Evolutionary conservation across 2,888 invertebrate species (phyloP).

Genomic region (Congeria kusceri): DNA sequence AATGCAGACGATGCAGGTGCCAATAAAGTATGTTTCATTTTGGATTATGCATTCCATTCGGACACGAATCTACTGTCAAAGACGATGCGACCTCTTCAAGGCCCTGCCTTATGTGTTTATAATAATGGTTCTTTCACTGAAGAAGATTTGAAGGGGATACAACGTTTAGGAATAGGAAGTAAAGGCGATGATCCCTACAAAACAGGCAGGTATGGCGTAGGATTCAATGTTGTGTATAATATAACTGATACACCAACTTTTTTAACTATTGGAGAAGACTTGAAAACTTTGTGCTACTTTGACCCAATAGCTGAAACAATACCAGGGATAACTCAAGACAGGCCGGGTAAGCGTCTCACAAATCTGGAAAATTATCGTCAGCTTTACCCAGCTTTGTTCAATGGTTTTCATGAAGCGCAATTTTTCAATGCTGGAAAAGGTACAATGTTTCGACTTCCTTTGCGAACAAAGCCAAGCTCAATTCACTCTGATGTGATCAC

Average conservation of each 20-base stretch:
- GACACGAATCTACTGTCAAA: constrained; percentile 11
- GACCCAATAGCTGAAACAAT: constrained; percentile 80
- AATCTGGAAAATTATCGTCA: constrained; percentile 40
- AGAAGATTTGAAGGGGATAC: constrained; percentile 71
- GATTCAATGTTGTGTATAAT: constrained; percentile 79
- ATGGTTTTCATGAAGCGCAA: constrained; percentile 50
- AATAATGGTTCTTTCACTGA: constrained; percentile 73
- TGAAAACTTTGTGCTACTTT: constrained; percentile 74
- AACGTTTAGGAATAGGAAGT: constrained; percentile 72
- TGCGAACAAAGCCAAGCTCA: constrained; percentile 66
- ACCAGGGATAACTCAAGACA: constrained; percentile 53
- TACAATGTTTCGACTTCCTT: constrained; percentile 65
- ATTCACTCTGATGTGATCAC: constrained; percentile 61
- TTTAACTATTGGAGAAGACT: constrained; percentile 68
- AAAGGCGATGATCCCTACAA: constrained; percentile 72
- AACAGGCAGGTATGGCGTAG: constrained; percentile 78
- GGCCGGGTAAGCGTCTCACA: constrained; percentile 57
- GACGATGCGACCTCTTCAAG: constrained; percentile 63
- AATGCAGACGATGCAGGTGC: constrained; percentile 55
- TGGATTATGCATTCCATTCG: constrained; percentile 32
- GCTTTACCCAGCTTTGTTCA: constrained; percentile 46
- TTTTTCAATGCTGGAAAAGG: constrained; percentile 29
- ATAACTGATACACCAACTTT: constrained; percentile 78
- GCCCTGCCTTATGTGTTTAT: constrained; percentile 76
- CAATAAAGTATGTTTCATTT: constrained; percentile 31